phyloP scores from a whole-genome alignment of 2,113 vertebrate genomes.

The Ceyx margarethae region DNA sequence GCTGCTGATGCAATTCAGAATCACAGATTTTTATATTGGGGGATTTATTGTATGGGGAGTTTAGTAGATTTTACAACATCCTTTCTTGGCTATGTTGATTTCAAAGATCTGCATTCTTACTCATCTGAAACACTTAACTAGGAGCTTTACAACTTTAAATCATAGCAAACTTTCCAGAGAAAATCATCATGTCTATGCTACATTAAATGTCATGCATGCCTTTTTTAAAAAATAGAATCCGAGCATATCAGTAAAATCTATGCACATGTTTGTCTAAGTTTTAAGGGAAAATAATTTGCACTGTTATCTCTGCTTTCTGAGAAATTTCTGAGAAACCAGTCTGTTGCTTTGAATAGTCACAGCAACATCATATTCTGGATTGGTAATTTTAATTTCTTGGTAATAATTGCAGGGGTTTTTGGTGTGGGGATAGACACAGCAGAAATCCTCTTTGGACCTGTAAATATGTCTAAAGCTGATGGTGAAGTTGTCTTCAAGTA shows the following conservation, averaged over 20 bases:
- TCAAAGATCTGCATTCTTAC: background rate
- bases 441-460: background rate
- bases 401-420: background rate
- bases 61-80: background rate
- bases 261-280: background rate
- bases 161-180: background rate
- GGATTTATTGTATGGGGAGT: background rate
- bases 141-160: background rate
- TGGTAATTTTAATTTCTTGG: background rate
- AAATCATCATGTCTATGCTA: background rate
- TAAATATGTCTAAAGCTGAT: background rate
- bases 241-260: background rate
- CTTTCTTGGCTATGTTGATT: background rate
- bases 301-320: background rate
- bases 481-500: background rate
- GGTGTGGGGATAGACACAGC: background rate
- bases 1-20: background rate
- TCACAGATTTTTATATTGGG: background rate
- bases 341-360: background rate
- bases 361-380: background rate
- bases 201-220: background rate
- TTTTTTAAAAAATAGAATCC: background rate
- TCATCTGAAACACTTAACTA: background rate
- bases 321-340: background rate
- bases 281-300: background rate